Evolutionary conservation across 1,140 invertebrate genomes (phyloP), one percentile per base, ranked within the genome.

Genomic region (Scaptomyza hsui): DNA sequence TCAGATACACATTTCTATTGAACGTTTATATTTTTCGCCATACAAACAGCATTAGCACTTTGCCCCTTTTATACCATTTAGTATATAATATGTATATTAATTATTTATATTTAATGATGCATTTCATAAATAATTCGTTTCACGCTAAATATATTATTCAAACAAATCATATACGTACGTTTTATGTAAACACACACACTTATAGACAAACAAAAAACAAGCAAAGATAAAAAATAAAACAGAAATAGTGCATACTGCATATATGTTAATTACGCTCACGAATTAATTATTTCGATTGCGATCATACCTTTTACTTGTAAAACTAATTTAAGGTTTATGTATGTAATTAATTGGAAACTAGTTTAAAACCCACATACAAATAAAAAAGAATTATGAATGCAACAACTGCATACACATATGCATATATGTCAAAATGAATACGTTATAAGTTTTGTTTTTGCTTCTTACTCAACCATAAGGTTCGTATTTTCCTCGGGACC

Each of bases 311-410:
- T 70, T 71, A 71, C 44, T 65, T 71, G 68, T 71, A 65, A 65
- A 65, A 71, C 35, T 65, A 71, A 29, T 52, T 44, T 71, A 71
- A 71, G 68, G 37, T 65, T 65, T 65, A 56, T 64, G 61, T 71
- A 71, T 57, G 61, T 71, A 71, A 71, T 65, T 71, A n/a, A n/a
- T n/a, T 6, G 68, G 52, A 71, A 71, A 65, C 47, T 71, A 71
- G 68, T 65, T 65, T 71, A 71, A 64, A 53, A 71, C 7, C 37
- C 51, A 64, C 35, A 55, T 71, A 56, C 19, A 57, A 57, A 71
- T 71, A 71, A 71, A 71, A 45, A 41, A 41, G 19, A 65, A 57
- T 51, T 9, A 45, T 65, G 52, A 71, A 71, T 56, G 61, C 53
- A 65, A 51, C 37, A 57, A 37, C 26, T 57, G 55, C 21, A 57